These are phyloP conservation scores for Drosophila nigromelanica DNA, from an alignment of 1,140 invertebrate genomes.

Conservation along the genomic window DNA sequence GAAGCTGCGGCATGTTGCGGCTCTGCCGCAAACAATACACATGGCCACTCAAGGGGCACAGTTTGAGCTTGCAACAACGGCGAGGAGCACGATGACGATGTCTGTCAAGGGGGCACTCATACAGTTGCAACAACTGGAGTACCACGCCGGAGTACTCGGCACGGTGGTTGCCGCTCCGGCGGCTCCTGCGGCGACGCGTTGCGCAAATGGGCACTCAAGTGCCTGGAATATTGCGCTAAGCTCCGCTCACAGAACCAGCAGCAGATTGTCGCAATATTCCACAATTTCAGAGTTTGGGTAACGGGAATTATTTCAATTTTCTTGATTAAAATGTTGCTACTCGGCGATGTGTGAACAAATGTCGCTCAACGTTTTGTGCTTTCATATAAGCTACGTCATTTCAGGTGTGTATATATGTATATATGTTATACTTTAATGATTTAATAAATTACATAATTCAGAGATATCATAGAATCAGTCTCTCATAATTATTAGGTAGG, in stretches of 20 bases:
- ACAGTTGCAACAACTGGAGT: conserved; percentile 78
- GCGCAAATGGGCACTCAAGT: conserved; percentile 73
- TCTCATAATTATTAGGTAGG: too few relatives aligned
- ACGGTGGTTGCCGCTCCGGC: conserved; percentile 35
- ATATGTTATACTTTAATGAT: neutral
- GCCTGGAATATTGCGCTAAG: conserved; percentile 56
- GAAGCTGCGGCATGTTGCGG: conserved; percentile 55
- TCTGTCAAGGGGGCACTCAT: conserved; percentile 79
- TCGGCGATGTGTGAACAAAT: conserved; percentile 71
- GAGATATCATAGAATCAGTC: too few relatives aligned
- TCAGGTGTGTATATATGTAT: neutral
- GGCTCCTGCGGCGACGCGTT: conserved; percentile 71
- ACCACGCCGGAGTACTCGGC: conserved; percentile 48
- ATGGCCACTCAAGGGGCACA: conserved; percentile 58
- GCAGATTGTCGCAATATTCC: conserved; percentile 64
- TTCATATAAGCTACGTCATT: neutral
- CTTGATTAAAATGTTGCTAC: conserved; percentile 49
- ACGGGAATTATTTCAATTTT: conserved; percentile 46
- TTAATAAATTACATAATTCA: too few relatives aligned
- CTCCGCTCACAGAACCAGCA: conserved; percentile 33
- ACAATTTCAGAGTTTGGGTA: conserved; percentile 8
- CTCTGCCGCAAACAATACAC: conserved; percentile 47
- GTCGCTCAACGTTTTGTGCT: conserved; percentile 2
- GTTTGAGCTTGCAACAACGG: conserved; percentile 49
- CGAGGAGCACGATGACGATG: conserved; percentile 40